phyloP scores from a whole-genome alignment of 2,888 invertebrate species.

The Megalurothrips usitatus region DNA sequence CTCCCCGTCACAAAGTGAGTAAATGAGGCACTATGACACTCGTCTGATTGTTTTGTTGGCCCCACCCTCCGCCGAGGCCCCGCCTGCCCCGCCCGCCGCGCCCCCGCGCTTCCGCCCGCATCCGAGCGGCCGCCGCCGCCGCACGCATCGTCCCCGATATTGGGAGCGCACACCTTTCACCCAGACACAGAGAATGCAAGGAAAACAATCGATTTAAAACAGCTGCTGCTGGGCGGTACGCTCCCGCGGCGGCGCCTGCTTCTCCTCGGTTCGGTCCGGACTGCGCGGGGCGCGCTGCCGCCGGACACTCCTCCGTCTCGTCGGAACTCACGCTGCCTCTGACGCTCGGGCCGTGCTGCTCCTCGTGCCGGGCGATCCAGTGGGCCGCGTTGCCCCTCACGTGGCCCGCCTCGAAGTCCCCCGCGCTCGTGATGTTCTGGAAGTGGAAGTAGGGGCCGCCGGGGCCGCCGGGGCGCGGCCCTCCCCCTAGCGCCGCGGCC shows the following conservation, averaged over 20 bases:
- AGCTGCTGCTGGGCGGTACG: too few species aligned
- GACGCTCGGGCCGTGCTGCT: conserved; percentile 43
- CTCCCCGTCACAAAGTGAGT: not conserved
- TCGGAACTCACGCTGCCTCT: conserved; percentile 42
- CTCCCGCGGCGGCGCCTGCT: too few species aligned
- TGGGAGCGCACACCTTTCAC: not conserved
- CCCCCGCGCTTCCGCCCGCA: not conserved
- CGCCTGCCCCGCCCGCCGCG: not conserved
- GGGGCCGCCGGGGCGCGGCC: not conserved
- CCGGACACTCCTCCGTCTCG: too few species aligned
- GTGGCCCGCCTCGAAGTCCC: conserved; percentile 44
- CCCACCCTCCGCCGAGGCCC: not conserved
- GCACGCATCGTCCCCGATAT: not conserved
- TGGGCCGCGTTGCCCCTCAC: conserved; percentile 44
- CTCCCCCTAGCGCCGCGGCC: not conserved
- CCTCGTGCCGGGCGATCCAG: conserved; percentile 44
- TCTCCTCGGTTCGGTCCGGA: too few species aligned
- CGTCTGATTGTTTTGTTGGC: conserved; percentile 14
- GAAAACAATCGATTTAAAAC: not conserved
- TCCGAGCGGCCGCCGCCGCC: not conserved
- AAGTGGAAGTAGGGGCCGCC: conserved; percentile 42
- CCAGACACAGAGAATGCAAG: not conserved
- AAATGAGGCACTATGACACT: not conserved
- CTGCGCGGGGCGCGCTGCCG: too few species aligned
- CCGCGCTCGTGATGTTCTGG: conserved; percentile 43